Evolutionary conservation across 2,888 invertebrate genomes (phyloP).

Genomic region (Chalcosyrphus nemorum): DNA sequence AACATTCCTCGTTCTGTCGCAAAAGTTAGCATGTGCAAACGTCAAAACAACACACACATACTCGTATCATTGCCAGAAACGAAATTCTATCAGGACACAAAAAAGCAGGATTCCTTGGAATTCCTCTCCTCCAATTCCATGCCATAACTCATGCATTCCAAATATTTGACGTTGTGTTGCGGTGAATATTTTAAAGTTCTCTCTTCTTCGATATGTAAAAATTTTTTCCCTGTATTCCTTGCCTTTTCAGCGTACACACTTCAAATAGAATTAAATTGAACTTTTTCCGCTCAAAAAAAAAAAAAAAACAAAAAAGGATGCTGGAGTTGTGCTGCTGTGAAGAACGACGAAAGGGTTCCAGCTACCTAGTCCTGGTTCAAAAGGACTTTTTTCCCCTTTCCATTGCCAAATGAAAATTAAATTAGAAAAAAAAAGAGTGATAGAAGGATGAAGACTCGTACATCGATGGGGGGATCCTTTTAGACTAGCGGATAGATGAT

Average conservation of each 20-base stretch:
- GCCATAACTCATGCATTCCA: constrained; percentile 44
- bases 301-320: background rate
- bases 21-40: background rate
- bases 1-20: constrained; percentile 15
- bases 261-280: constrained; percentile 42
- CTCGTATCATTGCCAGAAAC: background rate
- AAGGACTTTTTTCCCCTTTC: background rate
- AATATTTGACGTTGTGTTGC: constrained; percentile 38
- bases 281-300: too few species aligned
- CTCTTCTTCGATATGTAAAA: too few species aligned
- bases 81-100: background rate
- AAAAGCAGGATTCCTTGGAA: background rate
- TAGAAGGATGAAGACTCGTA: background rate
- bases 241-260: background rate
- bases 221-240: background rate
- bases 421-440: background rate
- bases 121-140: background rate
- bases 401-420: background rate
- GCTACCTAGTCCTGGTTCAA: background rate
- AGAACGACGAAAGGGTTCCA: background rate
- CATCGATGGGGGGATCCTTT: background rate
- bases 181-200: constrained; percentile 40
- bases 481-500: background rate
- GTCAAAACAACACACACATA: background rate
- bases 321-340: background rate